These are phyloP conservation scores for Hormiphora californensis DNA, from an alignment of 37 sponge, comb jelly and placozoan species.

Conservation along the genomic window DNA sequence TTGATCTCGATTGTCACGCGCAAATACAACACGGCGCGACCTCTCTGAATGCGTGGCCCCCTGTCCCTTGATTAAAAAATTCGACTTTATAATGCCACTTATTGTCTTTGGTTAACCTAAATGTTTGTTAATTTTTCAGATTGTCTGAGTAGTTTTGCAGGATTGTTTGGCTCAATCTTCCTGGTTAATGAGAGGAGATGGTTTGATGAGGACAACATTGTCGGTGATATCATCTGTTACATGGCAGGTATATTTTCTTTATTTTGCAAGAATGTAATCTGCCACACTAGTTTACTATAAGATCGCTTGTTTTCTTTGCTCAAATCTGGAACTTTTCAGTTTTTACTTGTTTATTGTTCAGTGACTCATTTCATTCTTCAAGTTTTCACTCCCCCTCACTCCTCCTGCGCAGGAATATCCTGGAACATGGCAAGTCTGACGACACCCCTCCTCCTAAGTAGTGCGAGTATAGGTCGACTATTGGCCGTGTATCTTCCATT, in stretches of 20 bases:
- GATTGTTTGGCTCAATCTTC: slow-evolving; percentile 27
- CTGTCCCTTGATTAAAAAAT: too few relatives aligned
- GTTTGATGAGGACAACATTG: not conserved
- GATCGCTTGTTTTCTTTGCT: not conserved
- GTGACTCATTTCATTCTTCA: not conserved
- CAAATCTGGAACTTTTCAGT: not conserved
- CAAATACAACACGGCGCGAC: too few relatives aligned
- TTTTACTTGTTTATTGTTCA: not conserved
- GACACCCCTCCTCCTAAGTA: slow-evolving; percentile 38
- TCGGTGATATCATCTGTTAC: slow-evolving; percentile 11
- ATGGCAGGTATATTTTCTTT: not conserved
- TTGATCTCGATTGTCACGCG: too few relatives aligned
- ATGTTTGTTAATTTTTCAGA: too few relatives aligned
- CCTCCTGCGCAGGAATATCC: slow-evolving; percentile 58
- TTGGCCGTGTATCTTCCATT: slow-evolving; percentile 24
- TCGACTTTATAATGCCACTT: too few relatives aligned
- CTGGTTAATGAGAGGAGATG: slow-evolving; percentile 27
- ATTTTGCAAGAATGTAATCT: too few relatives aligned
- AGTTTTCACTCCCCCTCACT: not conserved
- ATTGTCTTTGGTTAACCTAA: too few relatives aligned
- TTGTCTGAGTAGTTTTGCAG: slow-evolving; percentile 32
- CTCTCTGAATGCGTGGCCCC: too few relatives aligned
- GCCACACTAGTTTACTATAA: too few relatives aligned
- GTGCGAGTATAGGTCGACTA: slow-evolving; percentile 34
- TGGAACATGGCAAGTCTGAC: slow-evolving; percentile 54